phyloP scores from a whole-genome alignment of 1,140 invertebrate genomes.

The Magallana gigas region DNA sequence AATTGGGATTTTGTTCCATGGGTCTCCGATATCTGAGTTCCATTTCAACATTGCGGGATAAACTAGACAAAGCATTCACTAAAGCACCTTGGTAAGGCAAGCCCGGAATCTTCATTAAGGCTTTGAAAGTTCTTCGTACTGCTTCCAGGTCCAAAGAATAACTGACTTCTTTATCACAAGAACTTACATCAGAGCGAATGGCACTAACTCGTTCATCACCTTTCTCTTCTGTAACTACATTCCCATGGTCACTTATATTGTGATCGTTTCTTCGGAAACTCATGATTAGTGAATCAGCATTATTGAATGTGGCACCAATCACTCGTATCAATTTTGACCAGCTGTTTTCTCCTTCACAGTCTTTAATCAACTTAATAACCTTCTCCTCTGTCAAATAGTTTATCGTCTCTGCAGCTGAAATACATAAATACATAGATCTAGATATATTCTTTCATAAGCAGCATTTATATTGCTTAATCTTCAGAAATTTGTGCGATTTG shows the following conservation, averaged over 20 bases:
- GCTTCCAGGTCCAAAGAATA: conserved; percentile 80
- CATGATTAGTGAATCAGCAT: conserved; percentile 84
- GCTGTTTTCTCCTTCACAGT: conserved; percentile 83
- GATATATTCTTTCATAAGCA: no score
- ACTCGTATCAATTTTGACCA: conserved; percentile 86
- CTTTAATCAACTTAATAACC: conserved; percentile 84
- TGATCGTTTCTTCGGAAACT: conserved; percentile 83
- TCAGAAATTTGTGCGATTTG: no score
- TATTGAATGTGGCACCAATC: conserved; percentile 87
- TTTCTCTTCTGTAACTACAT: conserved; percentile 21
- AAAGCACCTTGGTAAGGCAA: conserved; percentile 86
- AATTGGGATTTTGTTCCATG: conserved; percentile 80
- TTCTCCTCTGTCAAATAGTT: conserved; percentile 84
- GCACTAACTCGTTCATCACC: background rate
- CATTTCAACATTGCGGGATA: conserved; percentile 87
- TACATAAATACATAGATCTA: background rate
- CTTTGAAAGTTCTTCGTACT: conserved; percentile 84
- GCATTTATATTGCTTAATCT: no score
- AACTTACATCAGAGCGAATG: background rate
- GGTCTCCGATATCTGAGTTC: conserved; percentile 84
- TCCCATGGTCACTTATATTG: background rate
- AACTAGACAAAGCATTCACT: conserved; percentile 87
- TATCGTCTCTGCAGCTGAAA: conserved; percentile 49
- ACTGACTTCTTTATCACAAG: conserved; percentile 82
- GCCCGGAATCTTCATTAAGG: conserved; percentile 82